These are phyloP conservation scores for Netelia virgata DNA, from an alignment of 2,888 invertebrate genomes.

Conservation along the genomic window DNA sequence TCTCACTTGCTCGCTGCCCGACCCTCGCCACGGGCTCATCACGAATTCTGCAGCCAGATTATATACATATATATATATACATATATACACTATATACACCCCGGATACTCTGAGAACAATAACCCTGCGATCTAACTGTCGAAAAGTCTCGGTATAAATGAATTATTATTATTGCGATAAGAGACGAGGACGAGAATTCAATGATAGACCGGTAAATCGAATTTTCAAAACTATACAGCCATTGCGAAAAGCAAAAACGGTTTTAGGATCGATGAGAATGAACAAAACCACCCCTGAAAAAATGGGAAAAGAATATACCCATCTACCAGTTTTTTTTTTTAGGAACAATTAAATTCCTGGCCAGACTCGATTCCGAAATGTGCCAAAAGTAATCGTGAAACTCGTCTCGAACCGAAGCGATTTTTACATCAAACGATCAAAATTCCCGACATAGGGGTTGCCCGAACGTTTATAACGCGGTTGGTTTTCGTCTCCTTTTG, in stretches of 20 bases:
- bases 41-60: slow-evolving; percentile 29
- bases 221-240: neutral
- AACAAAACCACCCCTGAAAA: too few relatives aligned
- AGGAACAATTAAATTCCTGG: neutral
- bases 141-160: slow-evolving; percentile 42
- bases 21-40: slow-evolving; percentile 22
- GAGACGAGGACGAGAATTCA: slow-evolving; percentile 2
- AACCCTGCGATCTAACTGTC: slow-evolving; percentile 20
- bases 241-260: neutral
- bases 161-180: neutral
- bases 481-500: neutral
- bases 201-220: neutral
- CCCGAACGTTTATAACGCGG: neutral
- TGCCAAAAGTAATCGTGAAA: slow-evolving; percentile 35
- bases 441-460: slow-evolving; percentile 17
- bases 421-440: slow-evolving; percentile 24
- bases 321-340: neutral
- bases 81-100: neutral
- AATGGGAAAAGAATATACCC: neutral
- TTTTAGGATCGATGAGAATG: neutral
- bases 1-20: slow-evolving; percentile 73
- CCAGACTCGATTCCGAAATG: slow-evolving; percentile 22
- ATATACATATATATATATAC: slow-evolving; percentile 38
- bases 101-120: slow-evolving; percentile 10
- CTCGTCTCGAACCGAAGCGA: slow-evolving; percentile 37